Conservation (phyloP, 2,888 invertebrate genomes). For the Hemistola chrysoprasaria region DNA sequence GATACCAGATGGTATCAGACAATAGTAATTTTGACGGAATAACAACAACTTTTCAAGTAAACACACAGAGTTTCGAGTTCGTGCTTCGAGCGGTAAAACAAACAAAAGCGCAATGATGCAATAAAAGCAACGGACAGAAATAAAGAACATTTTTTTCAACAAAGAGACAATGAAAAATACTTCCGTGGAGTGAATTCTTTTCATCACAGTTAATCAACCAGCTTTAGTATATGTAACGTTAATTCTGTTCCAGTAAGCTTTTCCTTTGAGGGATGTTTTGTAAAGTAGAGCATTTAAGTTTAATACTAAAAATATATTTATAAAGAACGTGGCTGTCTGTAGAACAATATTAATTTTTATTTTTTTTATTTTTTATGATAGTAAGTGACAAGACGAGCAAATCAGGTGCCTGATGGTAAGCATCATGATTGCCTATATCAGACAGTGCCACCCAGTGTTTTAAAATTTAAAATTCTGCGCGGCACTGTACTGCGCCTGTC, state of each 20-base stretch:
- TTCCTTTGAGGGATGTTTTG: slow-evolving; percentile 21
- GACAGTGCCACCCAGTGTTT: too few relatives aligned
- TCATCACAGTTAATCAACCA: slow-evolving; percentile 25
- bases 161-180: slow-evolving; percentile 15
- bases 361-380: too few relatives aligned
- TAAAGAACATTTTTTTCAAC: slow-evolving; percentile 6
- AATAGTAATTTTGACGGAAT: too few relatives aligned
- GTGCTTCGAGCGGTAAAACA: slow-evolving; percentile 4
- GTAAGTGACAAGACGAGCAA: too few relatives aligned
- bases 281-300: slow-evolving; percentile 19
- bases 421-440: too few relatives aligned
- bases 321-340: slow-evolving; percentile 2
- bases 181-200: slow-evolving; percentile 11
- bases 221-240: slow-evolving; percentile 18
- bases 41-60: too few relatives aligned
- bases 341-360: slow-evolving; percentile 14
- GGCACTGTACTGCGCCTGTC: too few relatives aligned
- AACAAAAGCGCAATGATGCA: slow-evolving; percentile 8
- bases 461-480: too few relatives aligned
- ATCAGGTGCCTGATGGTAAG: too few relatives aligned
- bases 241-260: slow-evolving; percentile 23
- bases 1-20: too few relatives aligned
- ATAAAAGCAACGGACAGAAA: slow-evolving; percentile 7
- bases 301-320: slow-evolving; percentile 22
- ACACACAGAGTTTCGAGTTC: too few relatives aligned